Evolutionary conservation across 2,113 vertebrate genomes (phyloP).

Genomic region (Cercopithecus mona): DNA sequence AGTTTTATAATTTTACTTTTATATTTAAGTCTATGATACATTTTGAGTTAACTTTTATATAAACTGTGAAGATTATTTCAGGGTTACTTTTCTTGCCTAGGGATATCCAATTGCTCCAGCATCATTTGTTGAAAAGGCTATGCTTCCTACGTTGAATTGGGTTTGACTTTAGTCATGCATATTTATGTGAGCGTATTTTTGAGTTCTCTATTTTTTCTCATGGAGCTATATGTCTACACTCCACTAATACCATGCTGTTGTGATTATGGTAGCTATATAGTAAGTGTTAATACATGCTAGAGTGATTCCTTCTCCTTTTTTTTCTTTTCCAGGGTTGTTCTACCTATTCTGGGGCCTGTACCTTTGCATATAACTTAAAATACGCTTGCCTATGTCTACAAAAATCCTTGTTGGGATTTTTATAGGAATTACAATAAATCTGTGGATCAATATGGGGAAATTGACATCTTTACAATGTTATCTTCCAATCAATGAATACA

Average conservation of each 20-base stretch:
- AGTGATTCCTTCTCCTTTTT: neutral
- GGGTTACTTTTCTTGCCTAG: neutral
- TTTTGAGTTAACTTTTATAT: neutral
- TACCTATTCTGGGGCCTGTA: neutral
- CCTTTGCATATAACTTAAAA: neutral
- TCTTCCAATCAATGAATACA: neutral
- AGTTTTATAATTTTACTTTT: constrained; percentile 13
- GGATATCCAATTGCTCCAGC: neutral
- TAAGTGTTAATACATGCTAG: neutral
- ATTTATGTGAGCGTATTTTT: neutral
- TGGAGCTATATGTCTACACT: neutral
- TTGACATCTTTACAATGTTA: neutral
- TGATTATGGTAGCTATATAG: neutral
- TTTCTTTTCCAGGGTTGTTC: neutral
- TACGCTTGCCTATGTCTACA: neutral
- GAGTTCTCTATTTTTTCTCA: neutral
- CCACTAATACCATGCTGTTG: neutral
- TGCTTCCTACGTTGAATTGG: neutral
- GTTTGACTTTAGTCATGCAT: neutral
- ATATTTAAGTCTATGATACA: neutral
- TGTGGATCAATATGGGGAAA: neutral
- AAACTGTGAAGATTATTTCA: neutral
- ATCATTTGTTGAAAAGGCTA: neutral
- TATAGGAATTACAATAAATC: neutral
- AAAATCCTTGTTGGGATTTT: constrained; percentile 25